Percentiles rank a stretch among this genome's conserved stretches.
Evolutionary conservation across 2,888 invertebrate species (phyloP).

Genomic region (Theodoxus fluviatilis): DNA sequence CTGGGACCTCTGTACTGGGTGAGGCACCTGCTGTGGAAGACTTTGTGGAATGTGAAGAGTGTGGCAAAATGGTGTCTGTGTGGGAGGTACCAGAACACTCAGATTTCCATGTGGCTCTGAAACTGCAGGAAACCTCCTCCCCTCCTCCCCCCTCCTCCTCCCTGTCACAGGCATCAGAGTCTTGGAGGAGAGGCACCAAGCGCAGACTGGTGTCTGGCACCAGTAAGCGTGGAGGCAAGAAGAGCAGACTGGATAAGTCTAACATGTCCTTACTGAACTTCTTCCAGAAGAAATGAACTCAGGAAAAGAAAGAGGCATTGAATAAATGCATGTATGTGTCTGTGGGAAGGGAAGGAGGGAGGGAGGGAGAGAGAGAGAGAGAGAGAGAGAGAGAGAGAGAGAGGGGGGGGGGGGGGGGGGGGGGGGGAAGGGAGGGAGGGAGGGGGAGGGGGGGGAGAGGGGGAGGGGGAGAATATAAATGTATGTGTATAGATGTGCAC

Average conservation of each 20-base stretch:
- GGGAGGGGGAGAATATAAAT: too few relatives aligned
- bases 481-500: too few relatives aligned
- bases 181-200: neutral
- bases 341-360: neutral
- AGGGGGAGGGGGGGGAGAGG: neutral
- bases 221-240: too few relatives aligned
- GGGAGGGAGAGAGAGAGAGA: neutral
- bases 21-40: slow-evolving; percentile 25
- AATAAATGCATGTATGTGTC: too few relatives aligned
- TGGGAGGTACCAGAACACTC: slow-evolving; percentile 77
- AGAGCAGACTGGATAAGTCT: too few relatives aligned
- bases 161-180: neutral
- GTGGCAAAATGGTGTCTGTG: slow-evolving; percentile 72
- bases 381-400: neutral
- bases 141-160: neutral
- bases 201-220: neutral
- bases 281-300: too few relatives aligned
- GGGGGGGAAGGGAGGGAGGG: neutral
- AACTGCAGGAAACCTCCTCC: slow-evolving; percentile 66
- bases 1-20: neutral
- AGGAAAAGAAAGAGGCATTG: too few relatives aligned
- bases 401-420: neutral
- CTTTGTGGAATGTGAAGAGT: slow-evolving; percentile 72
- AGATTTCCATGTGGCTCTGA: slow-evolving; percentile 86
- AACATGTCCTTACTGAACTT: too few relatives aligned